These are phyloP conservation scores for Petromus typicus DNA, from an alignment of 2,113 vertebrate species.

Conservation along the genomic window DNA sequence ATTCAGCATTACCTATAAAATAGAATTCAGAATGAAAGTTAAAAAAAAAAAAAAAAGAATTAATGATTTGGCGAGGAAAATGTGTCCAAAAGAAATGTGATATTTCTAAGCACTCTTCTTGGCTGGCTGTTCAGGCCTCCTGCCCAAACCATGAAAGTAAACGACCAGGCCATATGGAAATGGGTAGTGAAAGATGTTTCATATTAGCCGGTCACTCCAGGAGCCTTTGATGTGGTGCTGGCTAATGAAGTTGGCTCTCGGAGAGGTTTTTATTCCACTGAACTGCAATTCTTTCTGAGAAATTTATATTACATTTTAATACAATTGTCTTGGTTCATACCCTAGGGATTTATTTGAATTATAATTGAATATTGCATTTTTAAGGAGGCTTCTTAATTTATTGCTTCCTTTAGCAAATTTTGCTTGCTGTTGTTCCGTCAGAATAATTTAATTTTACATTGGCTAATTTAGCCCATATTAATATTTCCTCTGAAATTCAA, in stretches of 20 bases:
- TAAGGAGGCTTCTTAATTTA: slow-evolving; percentile 74
- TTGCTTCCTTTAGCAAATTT: slow-evolving; percentile 83
- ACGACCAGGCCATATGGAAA: slow-evolving; percentile 62
- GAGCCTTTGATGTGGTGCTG: slow-evolving; percentile 72
- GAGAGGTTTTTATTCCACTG: slow-evolving; percentile 70
- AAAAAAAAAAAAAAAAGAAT: not conserved
- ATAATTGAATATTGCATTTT: slow-evolving; percentile 78
- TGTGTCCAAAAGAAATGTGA: slow-evolving; percentile 55
- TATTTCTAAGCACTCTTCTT: slow-evolving; percentile 28
- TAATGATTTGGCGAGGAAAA: slow-evolving; percentile 42
- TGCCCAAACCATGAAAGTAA: slow-evolving; percentile 63
- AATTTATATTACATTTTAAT: slow-evolving; percentile 72
- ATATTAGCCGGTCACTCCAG: slow-evolving; percentile 58
- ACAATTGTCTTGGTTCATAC: slow-evolving; percentile 69
- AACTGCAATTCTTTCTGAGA: slow-evolving; percentile 69
- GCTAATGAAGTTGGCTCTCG: slow-evolving; percentile 71
- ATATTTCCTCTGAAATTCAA: slow-evolving; percentile 79
- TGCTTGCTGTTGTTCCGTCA: slow-evolving; percentile 81
- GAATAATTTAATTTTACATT: slow-evolving; percentile 81
- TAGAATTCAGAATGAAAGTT: not conserved
- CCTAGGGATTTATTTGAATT: slow-evolving; percentile 73
- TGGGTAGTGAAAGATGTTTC: slow-evolving; percentile 69
- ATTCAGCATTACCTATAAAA: not conserved
- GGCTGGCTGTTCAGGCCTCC: slow-evolving; percentile 34
- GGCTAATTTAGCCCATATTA: slow-evolving; percentile 84